These are phyloP conservation scores for Charadrius vociferus DNA, from an alignment of 2,113 vertebrate genomes.

Conservation along the genomic window DNA sequence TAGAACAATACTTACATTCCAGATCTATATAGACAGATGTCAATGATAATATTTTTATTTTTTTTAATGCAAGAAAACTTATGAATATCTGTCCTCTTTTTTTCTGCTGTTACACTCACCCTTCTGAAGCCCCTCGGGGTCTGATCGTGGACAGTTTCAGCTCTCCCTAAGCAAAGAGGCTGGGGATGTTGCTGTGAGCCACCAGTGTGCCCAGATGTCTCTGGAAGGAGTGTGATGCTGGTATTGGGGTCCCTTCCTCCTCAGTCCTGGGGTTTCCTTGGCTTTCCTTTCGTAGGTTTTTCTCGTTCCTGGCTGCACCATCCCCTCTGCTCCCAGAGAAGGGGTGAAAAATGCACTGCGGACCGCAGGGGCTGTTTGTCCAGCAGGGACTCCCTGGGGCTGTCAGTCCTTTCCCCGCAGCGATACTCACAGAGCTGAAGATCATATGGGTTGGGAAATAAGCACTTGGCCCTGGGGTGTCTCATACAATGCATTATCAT, in stretches of 20 bases:
- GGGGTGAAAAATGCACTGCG: no score
- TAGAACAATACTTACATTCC: not conserved
- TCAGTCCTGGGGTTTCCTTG: not conserved
- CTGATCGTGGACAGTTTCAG: not conserved
- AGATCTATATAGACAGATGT: not conserved
- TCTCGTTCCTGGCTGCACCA: not conserved
- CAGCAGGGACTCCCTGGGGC: no score
- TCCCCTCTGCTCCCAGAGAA: no score
- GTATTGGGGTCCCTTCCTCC: not conserved
- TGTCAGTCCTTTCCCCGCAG: no score
- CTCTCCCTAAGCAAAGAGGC: not conserved
- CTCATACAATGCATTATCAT: no score
- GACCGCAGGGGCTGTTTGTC: no score
- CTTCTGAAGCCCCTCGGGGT: not conserved
- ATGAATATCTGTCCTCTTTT: not conserved
- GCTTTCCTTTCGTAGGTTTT: not conserved
- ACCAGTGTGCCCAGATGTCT: fast-evolving
- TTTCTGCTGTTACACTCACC: not conserved
- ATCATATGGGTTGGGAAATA: no score
- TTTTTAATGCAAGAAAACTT: not conserved
- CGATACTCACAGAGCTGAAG: no score
- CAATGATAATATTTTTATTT: not conserved
- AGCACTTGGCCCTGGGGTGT: no score
- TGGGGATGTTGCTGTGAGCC: not conserved
- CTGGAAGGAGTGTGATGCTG: not conserved